These are phyloP conservation scores for Ceuthmochares aereus DNA, from an alignment of 2,113 vertebrate species.

Conservation along the genomic window DNA sequence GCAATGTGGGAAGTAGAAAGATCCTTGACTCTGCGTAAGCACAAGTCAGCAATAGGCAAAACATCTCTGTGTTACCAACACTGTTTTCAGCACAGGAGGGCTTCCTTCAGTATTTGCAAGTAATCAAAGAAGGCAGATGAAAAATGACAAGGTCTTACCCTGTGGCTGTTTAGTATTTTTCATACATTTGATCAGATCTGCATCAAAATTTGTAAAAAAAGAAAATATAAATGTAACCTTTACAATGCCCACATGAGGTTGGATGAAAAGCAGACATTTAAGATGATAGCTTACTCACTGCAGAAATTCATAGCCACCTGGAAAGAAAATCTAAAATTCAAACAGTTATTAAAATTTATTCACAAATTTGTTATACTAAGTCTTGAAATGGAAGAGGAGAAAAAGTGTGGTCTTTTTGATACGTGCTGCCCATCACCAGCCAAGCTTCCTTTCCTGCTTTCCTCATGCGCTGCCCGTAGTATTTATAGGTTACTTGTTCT, in stretches of 20 bases:
- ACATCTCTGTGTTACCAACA: too few relatives aligned
- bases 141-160: background rate
- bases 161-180: background rate
- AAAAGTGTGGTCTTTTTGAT: background rate
- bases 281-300: background rate
- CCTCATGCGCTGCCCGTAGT: background rate
- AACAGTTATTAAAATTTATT: background rate
- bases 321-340: background rate
- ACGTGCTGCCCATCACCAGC: background rate
- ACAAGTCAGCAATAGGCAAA: too few relatives aligned
- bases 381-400: background rate
- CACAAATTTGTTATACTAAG: background rate
- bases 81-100: background rate
- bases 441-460: background rate
- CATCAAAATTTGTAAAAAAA: background rate
- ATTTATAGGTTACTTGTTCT: background rate
- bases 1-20: too few relatives aligned
- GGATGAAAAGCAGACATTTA: background rate
- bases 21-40: too few relatives aligned
- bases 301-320: background rate
- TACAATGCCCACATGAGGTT: background rate
- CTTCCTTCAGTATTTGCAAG: background rate
- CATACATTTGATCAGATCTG: background rate
- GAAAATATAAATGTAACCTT: background rate
- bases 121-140: background rate